Evolutionary conservation across 2,113 vertebrate species (phyloP).

Genomic region (Oryzias melastigma): DNA sequence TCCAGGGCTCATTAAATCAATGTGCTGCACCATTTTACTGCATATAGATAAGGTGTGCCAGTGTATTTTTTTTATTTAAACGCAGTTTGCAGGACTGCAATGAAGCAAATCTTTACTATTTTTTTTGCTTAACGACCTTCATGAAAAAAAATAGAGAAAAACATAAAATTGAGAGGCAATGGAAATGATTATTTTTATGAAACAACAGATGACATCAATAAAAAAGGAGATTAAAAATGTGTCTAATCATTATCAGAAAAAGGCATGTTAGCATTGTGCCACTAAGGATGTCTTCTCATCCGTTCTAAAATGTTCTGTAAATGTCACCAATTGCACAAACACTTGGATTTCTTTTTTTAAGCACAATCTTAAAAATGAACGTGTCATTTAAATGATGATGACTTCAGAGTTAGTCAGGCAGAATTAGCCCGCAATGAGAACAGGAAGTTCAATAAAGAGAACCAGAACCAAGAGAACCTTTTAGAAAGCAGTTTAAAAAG

Average conservation of each 20-base stretch:
- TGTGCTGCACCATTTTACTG: conserved; percentile 8
- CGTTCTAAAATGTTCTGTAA: background rate
- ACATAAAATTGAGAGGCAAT: too few relatives aligned
- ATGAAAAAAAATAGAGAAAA: too few relatives aligned
- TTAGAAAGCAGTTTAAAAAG: too few relatives aligned
- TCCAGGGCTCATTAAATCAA: conserved; percentile 42
- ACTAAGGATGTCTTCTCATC: background rate
- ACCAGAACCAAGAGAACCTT: background rate
- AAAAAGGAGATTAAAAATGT: background rate
- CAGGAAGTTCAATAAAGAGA: background rate
- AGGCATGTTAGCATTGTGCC: background rate
- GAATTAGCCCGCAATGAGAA: background rate
- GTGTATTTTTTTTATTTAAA: too few relatives aligned
- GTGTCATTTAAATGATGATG: background rate
- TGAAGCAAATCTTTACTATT: too few relatives aligned
- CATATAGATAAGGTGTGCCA: too few relatives aligned
- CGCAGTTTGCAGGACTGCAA: too few relatives aligned
- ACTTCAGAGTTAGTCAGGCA: background rate
- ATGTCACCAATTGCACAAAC: background rate
- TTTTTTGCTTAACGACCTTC: too few relatives aligned
- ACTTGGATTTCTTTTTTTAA: background rate
- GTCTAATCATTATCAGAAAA: background rate
- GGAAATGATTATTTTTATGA: too few relatives aligned
- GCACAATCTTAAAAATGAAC: too few relatives aligned
- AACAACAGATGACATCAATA: background rate